These are phyloP conservation scores for Drosophila putrida DNA, from an alignment of 2,888 invertebrate genomes.

Conservation along the genomic window DNA sequence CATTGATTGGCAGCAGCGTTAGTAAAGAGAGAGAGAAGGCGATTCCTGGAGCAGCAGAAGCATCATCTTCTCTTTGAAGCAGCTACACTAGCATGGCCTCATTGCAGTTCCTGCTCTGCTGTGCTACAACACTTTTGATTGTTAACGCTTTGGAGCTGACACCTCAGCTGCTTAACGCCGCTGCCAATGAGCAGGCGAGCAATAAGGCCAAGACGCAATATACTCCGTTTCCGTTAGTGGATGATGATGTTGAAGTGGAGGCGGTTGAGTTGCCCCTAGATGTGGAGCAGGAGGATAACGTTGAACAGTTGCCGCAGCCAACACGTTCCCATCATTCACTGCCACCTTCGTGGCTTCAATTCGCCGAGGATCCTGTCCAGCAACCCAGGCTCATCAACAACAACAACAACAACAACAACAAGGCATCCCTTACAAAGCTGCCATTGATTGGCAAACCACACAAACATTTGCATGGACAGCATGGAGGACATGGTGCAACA, in stretches of 20 bases:
- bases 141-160: slow-evolving; percentile 70
- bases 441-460: slow-evolving; percentile 49
- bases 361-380: slow-evolving; percentile 65
- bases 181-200: slow-evolving; percentile 49
- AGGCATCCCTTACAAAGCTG: slow-evolving; percentile 59
- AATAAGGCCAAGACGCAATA: slow-evolving; percentile 68
- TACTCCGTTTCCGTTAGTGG: slow-evolving; percentile 63
- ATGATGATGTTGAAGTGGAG: slow-evolving; percentile 59
- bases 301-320: slow-evolving; percentile 33
- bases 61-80: slow-evolving; percentile 5
- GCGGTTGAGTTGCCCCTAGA: slow-evolving; percentile 71
- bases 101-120: slow-evolving; percentile 66
- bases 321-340: slow-evolving; percentile 50
- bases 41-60: neutral
- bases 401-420: slow-evolving; percentile 11
- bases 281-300: slow-evolving; percentile 53
- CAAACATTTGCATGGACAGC: slow-evolving; percentile 49
- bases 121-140: slow-evolving; percentile 61
- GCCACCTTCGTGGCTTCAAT: slow-evolving; percentile 71
- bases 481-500: slow-evolving; percentile 58
- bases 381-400: slow-evolving; percentile 39
- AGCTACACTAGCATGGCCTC: slow-evolving; percentile 66
- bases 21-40: no score
- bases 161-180: slow-evolving; percentile 64
- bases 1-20: slow-evolving; percentile 11